A percentile compares a stretch with the other conserved stretches of the same genome.
Conservation (phyloP, 2,113 vertebrate species). For the Poecilia latipinna region DNA sequence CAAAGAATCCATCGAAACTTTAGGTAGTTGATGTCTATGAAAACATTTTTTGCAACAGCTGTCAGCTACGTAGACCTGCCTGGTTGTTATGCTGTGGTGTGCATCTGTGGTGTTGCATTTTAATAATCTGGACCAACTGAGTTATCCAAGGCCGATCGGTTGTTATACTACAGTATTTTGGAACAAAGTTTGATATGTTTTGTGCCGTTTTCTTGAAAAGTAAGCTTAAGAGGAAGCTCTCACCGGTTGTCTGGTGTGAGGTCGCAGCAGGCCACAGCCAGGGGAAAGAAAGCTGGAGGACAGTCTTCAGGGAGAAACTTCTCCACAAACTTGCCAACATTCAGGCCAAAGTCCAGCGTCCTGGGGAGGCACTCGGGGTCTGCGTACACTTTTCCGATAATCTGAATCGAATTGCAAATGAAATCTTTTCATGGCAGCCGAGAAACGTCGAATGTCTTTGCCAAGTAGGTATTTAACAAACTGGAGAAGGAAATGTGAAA, state of each 20-base stretch:
- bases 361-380: conserved; percentile 96
- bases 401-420: conserved; percentile 75
- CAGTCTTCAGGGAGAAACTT: conserved; percentile 96
- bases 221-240: conserved; percentile 22
- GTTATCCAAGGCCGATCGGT: too few relatives aligned
- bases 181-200: background rate
- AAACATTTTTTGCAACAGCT: background rate
- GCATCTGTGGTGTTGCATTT: background rate
- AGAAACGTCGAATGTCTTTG: background rate
- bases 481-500: background rate
- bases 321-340: conserved; percentile 93
- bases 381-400: conserved; percentile 96
- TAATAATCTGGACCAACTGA: background rate
- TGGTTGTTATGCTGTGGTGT: background rate
- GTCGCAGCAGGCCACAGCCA: conserved; percentile 93
- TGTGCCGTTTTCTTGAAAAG: background rate
- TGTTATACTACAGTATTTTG: too few relatives aligned
- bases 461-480: background rate
- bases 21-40: too few relatives aligned
- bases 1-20: background rate
- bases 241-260: conserved; percentile 93
- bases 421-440: background rate
- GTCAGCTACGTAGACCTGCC: background rate
- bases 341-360: conserved; percentile 94
- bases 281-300: conserved; percentile 92